These are phyloP conservation scores for Frankliniella fusca DNA, from an alignment of 2,888 invertebrate genomes.

Conservation along the genomic window DNA sequence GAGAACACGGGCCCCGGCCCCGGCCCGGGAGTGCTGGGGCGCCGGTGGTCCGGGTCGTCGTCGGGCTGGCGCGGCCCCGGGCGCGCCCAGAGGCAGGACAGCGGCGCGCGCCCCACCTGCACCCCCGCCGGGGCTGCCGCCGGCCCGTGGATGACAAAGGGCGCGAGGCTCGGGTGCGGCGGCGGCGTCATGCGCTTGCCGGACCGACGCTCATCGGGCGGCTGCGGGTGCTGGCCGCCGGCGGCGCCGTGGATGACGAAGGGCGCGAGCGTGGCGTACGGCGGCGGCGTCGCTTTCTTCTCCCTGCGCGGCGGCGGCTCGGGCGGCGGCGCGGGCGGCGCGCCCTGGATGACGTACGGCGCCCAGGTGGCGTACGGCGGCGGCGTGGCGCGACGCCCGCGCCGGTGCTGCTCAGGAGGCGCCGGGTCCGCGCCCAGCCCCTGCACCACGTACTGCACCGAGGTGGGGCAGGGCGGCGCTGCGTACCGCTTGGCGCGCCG, in stretches of 20 bases:
- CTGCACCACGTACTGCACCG: constrained; percentile 14
- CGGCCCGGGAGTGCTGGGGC: too few species aligned
- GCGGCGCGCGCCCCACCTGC: background rate
- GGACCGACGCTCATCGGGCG: background rate
- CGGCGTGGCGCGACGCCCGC: constrained; percentile 7
- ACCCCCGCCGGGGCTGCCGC: too few species aligned
- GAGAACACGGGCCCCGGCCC: background rate
- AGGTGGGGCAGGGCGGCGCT: background rate
- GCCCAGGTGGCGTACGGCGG: constrained; percentile 13
- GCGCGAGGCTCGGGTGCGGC: constrained; percentile 10
- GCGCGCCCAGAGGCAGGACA: background rate
- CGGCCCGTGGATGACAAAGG: background rate
- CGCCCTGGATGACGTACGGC: constrained; percentile 14
- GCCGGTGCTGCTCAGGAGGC: background rate
- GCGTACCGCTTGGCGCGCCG: background rate
- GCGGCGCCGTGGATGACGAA: background rate
- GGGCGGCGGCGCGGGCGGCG: background rate
- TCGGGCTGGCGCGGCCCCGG: background rate
- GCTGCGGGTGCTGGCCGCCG: background rate
- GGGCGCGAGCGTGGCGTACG: background rate
- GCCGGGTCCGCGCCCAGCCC: background rate
- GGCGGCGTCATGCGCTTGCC: constrained; percentile 18
- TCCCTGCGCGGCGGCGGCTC: background rate
- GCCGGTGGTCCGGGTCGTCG: background rate
- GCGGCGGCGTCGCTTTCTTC: constrained; percentile 1